phyloP scores from a whole-genome alignment of 1,140 invertebrate genomes.

The Scaptodrosophila lebanonensis region DNA sequence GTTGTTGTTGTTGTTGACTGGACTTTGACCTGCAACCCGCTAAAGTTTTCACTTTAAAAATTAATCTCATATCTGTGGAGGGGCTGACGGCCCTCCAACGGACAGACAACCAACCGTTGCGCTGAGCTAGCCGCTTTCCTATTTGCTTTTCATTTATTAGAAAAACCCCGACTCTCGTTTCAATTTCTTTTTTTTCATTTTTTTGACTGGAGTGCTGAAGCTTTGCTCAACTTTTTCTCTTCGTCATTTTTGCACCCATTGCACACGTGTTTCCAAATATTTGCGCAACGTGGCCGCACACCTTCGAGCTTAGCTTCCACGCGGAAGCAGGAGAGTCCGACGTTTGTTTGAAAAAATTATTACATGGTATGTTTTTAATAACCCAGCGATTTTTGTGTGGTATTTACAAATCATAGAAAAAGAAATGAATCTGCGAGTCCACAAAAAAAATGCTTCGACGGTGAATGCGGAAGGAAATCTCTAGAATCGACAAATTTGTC shows the following conservation, averaged over 20 bases:
- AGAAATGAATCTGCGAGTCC: too few species aligned
- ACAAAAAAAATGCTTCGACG: background rate
- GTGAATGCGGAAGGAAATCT: conserved; percentile 33
- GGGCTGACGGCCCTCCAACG: conserved; percentile 9
- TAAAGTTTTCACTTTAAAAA: too few species aligned
- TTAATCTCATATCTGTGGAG: conserved; percentile 50
- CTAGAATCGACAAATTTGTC: conserved; percentile 42
- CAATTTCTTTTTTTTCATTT: background rate
- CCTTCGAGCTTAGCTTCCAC: conserved; percentile 24
- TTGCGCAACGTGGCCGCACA: conserved; percentile 68
- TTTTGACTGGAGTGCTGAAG: background rate
- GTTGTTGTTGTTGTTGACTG: too few species aligned
- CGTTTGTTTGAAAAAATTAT: conserved; percentile 25
- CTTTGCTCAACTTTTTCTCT: conserved; percentile 22
- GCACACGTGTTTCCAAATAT: conserved; percentile 72
- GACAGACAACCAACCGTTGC: background rate
- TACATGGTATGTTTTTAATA: conserved; percentile 56
- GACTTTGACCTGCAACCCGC: too few species aligned
- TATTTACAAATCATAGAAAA: conserved; percentile 32
- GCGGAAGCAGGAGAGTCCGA: conserved; percentile 17
- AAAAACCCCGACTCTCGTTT: conserved; percentile 19
- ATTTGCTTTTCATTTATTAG: conserved; percentile 73
- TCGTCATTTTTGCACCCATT: conserved; percentile 60
- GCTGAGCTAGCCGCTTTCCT: conserved; percentile 42
- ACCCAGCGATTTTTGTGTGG: conserved; percentile 35